Base-by-base conservation (phyloP, 2,113 vertebrate species). In the Daboia siamensis region DNA sequence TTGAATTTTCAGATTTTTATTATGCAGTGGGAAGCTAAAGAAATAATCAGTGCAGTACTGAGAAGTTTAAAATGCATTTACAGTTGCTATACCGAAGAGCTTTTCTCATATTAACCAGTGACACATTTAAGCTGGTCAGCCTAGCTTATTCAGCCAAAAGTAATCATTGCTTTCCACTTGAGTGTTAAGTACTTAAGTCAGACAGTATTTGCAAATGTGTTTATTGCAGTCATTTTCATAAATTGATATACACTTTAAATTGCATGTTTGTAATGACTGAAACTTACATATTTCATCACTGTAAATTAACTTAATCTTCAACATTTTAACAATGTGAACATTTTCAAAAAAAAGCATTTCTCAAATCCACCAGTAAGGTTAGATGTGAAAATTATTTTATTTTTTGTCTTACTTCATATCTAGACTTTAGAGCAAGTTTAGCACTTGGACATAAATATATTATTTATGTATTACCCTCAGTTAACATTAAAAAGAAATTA, bases 1-100 rank as follows among this genome's bases (percentile, higher is more conserved):
- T 59, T 84, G 56, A 90, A 93, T 95, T 93, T 92, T 95, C 69
- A 93, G 90, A 93, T 90, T 92, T 96, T 94, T 94, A 96, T 92
- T 61, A 91, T 21, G 56, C 93, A 95, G 94, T 94, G 89, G 91
- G 69, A 91, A 91, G 33, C 0, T 7, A 92, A 91, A 91, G 92
- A 95, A 94, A 57, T 93, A 94, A 95, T 94, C 39, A 89, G 48
- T 84, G 64, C 64, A 39, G 59, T 90, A 96, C 80, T 94, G 61
- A 88, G 90, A 90, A 91, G 61, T 80, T 92, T 86, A 92, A 44
- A 80, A 94, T 93, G 64, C 92, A 94, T 91, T 93, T 90, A 88
- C 91, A 87, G 92, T 74, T 87, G 11, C 3, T 56, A 90, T 59
- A 92, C 80, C 91, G 39, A 93, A 85, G 87, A 85, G 52, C 57